Conservation (phyloP, 2,888 invertebrate species). For the Auanema sp. region DNA sequence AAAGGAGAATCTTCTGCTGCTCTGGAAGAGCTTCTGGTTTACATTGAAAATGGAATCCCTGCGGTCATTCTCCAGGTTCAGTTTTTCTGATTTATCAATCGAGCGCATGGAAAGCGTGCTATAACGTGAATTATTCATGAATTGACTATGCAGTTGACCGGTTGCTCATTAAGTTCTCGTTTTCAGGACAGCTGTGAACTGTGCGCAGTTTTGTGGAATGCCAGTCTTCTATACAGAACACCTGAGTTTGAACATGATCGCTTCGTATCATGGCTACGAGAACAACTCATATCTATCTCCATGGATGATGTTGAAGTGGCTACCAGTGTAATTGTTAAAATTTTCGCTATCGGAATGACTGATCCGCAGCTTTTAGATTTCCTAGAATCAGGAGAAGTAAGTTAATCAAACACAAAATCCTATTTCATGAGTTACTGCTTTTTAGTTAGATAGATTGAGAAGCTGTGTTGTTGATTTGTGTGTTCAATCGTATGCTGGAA, state of each 20-base stretch:
- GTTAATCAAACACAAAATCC: background rate
- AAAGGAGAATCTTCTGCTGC: constrained; percentile 45
- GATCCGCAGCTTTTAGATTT: constrained; percentile 39
- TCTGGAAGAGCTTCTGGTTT: constrained; percentile 48
- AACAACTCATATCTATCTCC: constrained; percentile 15
- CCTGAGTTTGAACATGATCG: constrained; percentile 46
- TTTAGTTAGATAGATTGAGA: constrained; percentile 26
- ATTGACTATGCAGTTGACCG: too few relatives aligned
- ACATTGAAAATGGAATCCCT: constrained; percentile 57
- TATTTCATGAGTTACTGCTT: background rate
- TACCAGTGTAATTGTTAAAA: constrained; percentile 20
- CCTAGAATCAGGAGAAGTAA: constrained; percentile 23
- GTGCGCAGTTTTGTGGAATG: constrained; percentile 50
- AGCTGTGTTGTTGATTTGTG: constrained; percentile 36
- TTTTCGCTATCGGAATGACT: constrained; percentile 26
- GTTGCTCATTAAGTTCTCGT: background rate
- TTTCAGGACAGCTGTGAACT: constrained; percentile 58
- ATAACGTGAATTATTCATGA: too few relatives aligned
- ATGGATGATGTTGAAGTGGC: constrained; percentile 6
- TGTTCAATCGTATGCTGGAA: constrained; percentile 36
- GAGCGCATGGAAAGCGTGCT: too few relatives aligned
- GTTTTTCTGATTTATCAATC: background rate
- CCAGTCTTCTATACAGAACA: constrained; percentile 46
- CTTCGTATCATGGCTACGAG: constrained; percentile 45
- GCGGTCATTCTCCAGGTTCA: constrained; percentile 52